These are phyloP conservation scores for Siphlonurus alternatus DNA, from an alignment of 2,888 invertebrate species.

Conservation along the genomic window DNA sequence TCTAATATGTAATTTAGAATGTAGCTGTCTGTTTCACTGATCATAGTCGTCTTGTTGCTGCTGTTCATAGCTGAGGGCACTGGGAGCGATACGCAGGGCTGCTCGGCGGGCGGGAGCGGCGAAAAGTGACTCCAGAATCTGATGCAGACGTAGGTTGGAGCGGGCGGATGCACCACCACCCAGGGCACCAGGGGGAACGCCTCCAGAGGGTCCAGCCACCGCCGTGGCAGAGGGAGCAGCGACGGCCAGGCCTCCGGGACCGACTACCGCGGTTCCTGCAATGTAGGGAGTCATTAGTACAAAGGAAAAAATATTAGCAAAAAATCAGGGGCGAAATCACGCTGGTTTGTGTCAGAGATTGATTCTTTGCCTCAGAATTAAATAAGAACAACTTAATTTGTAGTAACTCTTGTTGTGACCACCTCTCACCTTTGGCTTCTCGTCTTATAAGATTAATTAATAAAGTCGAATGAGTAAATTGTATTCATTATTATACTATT, in stretches of 20 bases:
- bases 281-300: neutral
- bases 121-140: neutral
- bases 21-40: neutral
- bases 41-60: neutral
- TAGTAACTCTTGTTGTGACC: too few species aligned
- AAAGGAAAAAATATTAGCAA: too few species aligned
- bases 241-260: constrained; percentile 30
- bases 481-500: too few species aligned
- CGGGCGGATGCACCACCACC: neutral
- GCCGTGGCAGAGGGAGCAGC: constrained; percentile 34
- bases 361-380: too few species aligned
- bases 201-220: constrained; percentile 27
- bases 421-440: too few species aligned
- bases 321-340: too few species aligned
- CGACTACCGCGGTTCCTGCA: constrained; percentile 29
- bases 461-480: too few species aligned
- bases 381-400: too few species aligned
- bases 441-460: too few species aligned
- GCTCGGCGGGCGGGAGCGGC: neutral
- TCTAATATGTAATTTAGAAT: too few species aligned
- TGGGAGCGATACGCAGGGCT: neutral
- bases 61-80: neutral
- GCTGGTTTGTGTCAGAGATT: too few species aligned
- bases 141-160: neutral
- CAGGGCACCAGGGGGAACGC: constrained; percentile 9